A percentile compares a stretch with the other conserved stretches of the same genome.
phyloP scores from a whole-genome alignment of 2,888 invertebrate genomes.

The Melinopterus prodromus region DNA sequence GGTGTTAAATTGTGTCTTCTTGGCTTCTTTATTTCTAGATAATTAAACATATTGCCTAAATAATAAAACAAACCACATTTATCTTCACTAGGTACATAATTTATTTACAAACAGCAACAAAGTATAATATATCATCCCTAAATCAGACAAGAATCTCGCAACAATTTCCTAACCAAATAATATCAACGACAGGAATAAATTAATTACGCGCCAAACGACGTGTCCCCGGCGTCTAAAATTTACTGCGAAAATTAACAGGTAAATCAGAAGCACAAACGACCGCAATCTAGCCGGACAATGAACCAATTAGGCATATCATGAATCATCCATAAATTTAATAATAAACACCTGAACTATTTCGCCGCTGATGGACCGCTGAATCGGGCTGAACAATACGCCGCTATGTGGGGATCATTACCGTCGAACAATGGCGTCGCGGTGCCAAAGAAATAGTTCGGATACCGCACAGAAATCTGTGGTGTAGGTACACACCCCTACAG shows the following conservation, averaged over 20 bases:
- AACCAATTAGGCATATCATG: constrained; percentile 19
- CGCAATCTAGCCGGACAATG: constrained; percentile 19
- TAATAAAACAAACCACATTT: no score
- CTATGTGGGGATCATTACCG: neutral
- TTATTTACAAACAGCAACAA: neutral
- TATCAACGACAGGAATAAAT: neutral
- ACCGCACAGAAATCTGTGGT: neutral
- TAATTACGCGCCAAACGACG: neutral
- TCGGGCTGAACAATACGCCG: neutral
- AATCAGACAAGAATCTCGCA: neutral
- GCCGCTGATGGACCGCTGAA: neutral
- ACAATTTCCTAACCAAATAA: neutral
- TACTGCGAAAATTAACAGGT: constrained; percentile 11
- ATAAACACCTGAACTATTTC: constrained; percentile 21
- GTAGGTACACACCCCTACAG: neutral
- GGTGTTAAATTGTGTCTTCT: no score
- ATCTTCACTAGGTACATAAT: no score
- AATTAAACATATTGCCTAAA: no score
- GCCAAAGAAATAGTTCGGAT: neutral
- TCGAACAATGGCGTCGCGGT: neutral
- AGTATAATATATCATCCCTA: neutral
- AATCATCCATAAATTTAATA: constrained; percentile 21
- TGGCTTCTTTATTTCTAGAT: no score
- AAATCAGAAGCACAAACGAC: constrained; percentile 16
- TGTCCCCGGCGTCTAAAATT: constrained; percentile 4